phyloP scores from a whole-genome alignment of 2,113 vertebrate species.

The Tupaia chinensis region DNA sequence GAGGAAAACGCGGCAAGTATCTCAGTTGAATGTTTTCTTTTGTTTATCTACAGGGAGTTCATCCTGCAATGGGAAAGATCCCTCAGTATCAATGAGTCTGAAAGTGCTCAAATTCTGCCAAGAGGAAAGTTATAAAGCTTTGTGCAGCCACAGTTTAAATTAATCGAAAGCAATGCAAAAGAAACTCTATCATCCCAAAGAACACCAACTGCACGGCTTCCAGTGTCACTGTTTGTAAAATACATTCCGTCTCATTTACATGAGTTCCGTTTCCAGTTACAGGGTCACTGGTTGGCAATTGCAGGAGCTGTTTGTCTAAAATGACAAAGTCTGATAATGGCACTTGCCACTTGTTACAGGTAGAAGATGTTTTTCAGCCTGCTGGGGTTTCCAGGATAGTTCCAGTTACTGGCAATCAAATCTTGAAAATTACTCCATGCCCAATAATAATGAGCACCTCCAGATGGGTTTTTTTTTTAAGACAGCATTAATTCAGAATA shows the following conservation, averaged over 20 bases:
- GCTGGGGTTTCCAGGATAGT: conserved; percentile 64
- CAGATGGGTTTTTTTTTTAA: conserved; percentile 72
- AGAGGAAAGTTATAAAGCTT: conserved; percentile 86
- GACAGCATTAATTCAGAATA: conserved; percentile 84
- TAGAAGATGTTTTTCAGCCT: conserved; percentile 53
- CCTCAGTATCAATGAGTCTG: conserved; percentile 85
- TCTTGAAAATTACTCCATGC: conserved; percentile 70
- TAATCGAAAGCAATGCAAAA: conserved; percentile 84
- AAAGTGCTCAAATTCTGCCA: conserved; percentile 84
- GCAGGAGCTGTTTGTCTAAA: conserved; percentile 27
- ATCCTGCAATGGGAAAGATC: conserved; percentile 81
- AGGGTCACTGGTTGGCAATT: conserved; percentile 61
- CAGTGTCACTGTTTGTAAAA: conserved; percentile 83
- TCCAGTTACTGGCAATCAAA: conserved; percentile 73
- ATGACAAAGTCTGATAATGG: background rate
- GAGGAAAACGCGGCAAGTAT: conserved; percentile 85
- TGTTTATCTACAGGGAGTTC: conserved; percentile 86
- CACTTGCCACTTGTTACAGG: conserved; percentile 28
- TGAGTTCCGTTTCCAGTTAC: conserved; percentile 62
- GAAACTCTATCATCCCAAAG: conserved; percentile 81
- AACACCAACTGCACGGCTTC: conserved; percentile 75
- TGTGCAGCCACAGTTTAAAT: conserved; percentile 83
- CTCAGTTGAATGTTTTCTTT: conserved; percentile 85
- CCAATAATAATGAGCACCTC: conserved; percentile 80
- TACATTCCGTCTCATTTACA: conserved; percentile 68